Percentiles rank a stretch among this genome's conserved stretches.
These are phyloP conservation scores for Drosophila micromelanica DNA, from an alignment of 1,140 invertebrate species.

Conservation along the genomic window DNA sequence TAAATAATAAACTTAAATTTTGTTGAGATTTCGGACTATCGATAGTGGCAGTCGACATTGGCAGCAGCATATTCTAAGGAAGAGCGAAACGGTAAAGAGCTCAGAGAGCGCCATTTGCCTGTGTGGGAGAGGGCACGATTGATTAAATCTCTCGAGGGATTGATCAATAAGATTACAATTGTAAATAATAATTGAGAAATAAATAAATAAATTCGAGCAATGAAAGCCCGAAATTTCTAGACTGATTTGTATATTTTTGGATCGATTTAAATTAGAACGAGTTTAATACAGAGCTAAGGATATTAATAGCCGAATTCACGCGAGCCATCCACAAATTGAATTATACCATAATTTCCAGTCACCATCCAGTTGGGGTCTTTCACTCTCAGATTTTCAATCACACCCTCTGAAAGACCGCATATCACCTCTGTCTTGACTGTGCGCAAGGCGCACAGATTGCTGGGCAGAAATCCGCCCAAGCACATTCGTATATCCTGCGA, in stretches of 20 bases:
- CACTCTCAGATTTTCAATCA: slow-evolving; percentile 86
- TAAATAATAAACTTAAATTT: background rate
- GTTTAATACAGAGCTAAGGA: background rate
- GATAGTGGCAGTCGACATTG: no score
- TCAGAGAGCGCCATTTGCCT: no score
- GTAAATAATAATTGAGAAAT: no score
- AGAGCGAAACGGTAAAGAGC: no score
- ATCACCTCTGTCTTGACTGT: slow-evolving; percentile 97
- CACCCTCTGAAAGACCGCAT: slow-evolving; percentile 89
- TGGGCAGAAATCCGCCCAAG: slow-evolving; percentile 92
- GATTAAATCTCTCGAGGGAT: no score
- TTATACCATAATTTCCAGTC: slow-evolving; percentile 92
- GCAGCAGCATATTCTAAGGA: no score
- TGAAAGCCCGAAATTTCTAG: background rate
- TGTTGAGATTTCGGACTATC: no score
- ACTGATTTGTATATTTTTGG: background rate
- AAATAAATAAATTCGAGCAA: no score
- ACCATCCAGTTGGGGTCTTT: slow-evolving; percentile 93
- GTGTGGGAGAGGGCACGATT: no score
- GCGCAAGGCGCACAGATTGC: slow-evolving; percentile 91
- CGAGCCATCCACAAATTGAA: slow-evolving; percentile 69
- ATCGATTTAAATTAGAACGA: background rate
- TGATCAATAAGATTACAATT: no score
- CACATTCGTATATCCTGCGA: slow-evolving; percentile 88
- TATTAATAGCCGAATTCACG: slow-evolving; percentile 64